These are phyloP conservation scores for Stenurella melanura DNA, from an alignment of 2,888 invertebrate species.

Conservation along the genomic window DNA sequence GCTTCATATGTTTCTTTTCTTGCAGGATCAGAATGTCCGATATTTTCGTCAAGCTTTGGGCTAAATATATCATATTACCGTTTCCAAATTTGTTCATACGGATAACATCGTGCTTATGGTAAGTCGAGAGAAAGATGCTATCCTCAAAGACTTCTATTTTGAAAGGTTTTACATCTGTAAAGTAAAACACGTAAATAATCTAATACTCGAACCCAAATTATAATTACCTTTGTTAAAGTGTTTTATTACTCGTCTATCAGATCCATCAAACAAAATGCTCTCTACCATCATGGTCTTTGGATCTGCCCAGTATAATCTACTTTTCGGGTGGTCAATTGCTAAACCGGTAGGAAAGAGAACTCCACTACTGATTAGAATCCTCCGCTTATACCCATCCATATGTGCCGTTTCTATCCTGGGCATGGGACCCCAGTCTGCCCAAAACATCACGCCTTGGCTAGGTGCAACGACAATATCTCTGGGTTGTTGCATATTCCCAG, in stretches of 20 bases:
- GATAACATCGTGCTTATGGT: slow-evolving; percentile 78
- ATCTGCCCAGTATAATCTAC: slow-evolving; percentile 90
- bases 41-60: slow-evolving; percentile 76
- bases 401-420: slow-evolving; percentile 80
- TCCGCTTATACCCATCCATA: slow-evolving; percentile 78
- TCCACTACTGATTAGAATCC: slow-evolving; percentile 76
- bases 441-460: slow-evolving; percentile 81
- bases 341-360: slow-evolving; percentile 85
- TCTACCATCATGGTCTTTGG: slow-evolving; percentile 85
- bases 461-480: slow-evolving; percentile 82
- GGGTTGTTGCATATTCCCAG: slow-evolving; percentile 77
- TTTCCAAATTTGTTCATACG: slow-evolving; percentile 81
- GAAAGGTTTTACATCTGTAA: slow-evolving; percentile 79
- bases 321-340: slow-evolving; percentile 83
- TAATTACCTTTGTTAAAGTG: slow-evolving; percentile 75
- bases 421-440: slow-evolving; percentile 83
- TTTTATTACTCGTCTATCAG: slow-evolving; percentile 78
- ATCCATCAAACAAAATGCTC: slow-evolving; percentile 81
- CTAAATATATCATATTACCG: slow-evolving; percentile 76
- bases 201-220: not conserved
- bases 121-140: slow-evolving; percentile 80
- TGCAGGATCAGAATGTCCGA: slow-evolving; percentile 82
- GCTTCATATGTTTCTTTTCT: slow-evolving; percentile 77
- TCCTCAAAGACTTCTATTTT: slow-evolving; percentile 86
- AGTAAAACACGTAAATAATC: slow-evolving; percentile 36